phyloP scores from a whole-genome alignment of 2,797 vertebrate species.

The Schizopygopsis pylzovi region DNA sequence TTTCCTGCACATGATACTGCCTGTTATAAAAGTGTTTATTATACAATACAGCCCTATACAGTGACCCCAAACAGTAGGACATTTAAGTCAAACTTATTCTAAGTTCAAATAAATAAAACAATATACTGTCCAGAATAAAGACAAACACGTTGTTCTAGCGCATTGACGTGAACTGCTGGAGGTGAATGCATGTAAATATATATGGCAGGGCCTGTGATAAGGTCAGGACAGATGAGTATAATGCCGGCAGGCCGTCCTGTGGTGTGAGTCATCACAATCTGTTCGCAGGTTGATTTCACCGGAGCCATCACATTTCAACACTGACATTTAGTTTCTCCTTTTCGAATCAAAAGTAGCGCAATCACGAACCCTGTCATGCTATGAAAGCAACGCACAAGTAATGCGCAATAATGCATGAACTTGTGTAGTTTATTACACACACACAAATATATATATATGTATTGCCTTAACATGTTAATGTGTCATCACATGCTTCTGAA shows the following conservation, averaged over 20 bases:
- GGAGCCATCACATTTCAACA: conserved; percentile 31
- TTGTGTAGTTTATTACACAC: too few relatives aligned
- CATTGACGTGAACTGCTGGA: too few relatives aligned
- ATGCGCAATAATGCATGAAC: too few relatives aligned
- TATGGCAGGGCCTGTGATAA: background rate
- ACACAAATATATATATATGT: too few relatives aligned
- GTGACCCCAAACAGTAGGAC: background rate
- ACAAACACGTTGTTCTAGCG: background rate
- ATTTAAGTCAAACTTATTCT: background rate
- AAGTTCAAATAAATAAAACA: background rate
- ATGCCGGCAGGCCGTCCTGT: background rate
- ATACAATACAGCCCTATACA: background rate
- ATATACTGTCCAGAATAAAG: background rate
- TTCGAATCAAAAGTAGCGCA: conserved; percentile 45
- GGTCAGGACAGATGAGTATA: background rate
- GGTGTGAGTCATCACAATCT: conserved; percentile 42
- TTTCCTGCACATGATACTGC: background rate
- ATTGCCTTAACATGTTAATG: too few relatives aligned
- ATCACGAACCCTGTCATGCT: conserved; percentile 37
- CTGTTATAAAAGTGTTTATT: background rate
- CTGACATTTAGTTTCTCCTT: conserved; percentile 63
- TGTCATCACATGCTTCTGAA: too few relatives aligned
- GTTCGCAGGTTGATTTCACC: conserved; percentile 38
- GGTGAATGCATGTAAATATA: background rate
- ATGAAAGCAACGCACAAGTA: background rate